phyloP scores from a whole-genome alignment of 2,888 invertebrate genomes.

The Falcaria lacertinaria region DNA sequence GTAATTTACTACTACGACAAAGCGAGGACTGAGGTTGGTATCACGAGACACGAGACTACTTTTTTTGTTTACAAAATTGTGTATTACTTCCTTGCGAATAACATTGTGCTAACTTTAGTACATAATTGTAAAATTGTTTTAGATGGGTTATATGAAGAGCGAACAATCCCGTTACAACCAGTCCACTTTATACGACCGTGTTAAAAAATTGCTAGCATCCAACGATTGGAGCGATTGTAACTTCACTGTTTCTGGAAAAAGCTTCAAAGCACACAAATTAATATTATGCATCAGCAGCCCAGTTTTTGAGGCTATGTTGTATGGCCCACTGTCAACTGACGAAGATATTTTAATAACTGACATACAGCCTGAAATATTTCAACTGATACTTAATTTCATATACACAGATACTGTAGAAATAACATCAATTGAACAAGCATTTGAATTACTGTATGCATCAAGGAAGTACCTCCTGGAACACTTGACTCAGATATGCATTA shows the following conservation, averaged over 20 bases:
- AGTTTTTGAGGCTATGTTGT: conserved; percentile 85
- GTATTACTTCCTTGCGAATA: no score
- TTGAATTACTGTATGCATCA: conserved; percentile 82
- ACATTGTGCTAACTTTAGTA: no score
- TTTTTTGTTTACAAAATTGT: no score
- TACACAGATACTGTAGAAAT: conserved; percentile 81
- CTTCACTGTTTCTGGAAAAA: conserved; percentile 73
- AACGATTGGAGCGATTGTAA: conserved; percentile 81
- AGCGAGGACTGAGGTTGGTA: neutral
- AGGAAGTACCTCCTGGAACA: conserved; percentile 82
- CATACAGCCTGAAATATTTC: conserved; percentile 81
- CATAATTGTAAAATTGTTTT: conserved; percentile 29
- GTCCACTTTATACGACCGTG: conserved; percentile 64
- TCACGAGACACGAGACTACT: no score
- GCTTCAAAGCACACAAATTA: conserved; percentile 80
- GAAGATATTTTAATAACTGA: conserved; percentile 77
- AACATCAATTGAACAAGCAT: conserved; percentile 78
- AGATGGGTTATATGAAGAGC: conserved; percentile 60
- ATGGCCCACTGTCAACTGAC: conserved; percentile 78
- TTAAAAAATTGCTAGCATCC: conserved; percentile 67
- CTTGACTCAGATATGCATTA: conserved; percentile 70
- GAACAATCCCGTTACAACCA: conserved; percentile 34
- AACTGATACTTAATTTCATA: conserved; percentile 80
- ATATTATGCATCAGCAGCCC: conserved; percentile 83
- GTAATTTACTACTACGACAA: neutral